Base-by-base conservation (phyloP, 2,113 vertebrate species). In the Oryzias curvinotus region DNA sequence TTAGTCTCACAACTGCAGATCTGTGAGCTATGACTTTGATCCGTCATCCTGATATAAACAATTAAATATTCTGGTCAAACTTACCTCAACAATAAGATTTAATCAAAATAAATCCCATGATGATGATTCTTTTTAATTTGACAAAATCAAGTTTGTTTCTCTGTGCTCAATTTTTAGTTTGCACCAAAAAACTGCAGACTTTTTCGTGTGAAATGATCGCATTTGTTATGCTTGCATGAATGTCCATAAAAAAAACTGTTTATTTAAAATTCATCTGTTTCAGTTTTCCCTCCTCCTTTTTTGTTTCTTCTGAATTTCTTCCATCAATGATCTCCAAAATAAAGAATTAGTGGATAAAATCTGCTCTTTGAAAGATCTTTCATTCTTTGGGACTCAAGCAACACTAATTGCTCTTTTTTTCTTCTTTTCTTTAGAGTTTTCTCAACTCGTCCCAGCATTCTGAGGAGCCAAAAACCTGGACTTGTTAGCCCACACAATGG, bases 401-500 rank as follows among this genome's bases (percentile, higher is more conserved):
- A 62, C 60, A 17, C 70, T 65, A 69, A 78, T 44, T n/a, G 62
- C 52, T 23, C 21, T 23, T 23, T 23, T 23, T 23, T 23, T 23
- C 21, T 23, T 23, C 21, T 57, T 5, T 49, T 41, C 70, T 69
- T 60, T 57, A 25, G 25, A 60, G 49, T 14, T 0, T 60, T 62
- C 18, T 59, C 51, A 51, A 60, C 67, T 7, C 19, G 5, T 7
- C 42, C 43, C 15, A 14, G 62, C 30, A 61, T 71, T 71, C 12
- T 62, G 43, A 41, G 49, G 43, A 42, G 53, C 70, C 65, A 17
- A 71, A 62, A 25, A 5, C 21, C 44, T 47, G 51, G 41, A 25
- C 5, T 54, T 49, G 77, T 71, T 62, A 53, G 59, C 17, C 66
- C 78, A 69, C 68, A 65, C 65, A 85, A 73, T 74, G 72, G 65